A percentile compares a stretch with the other conserved stretches of the same genome.
Conservation (phyloP, 2,888 invertebrate genomes). For the Scaptodrosophila latifasciaeformis region DNA sequence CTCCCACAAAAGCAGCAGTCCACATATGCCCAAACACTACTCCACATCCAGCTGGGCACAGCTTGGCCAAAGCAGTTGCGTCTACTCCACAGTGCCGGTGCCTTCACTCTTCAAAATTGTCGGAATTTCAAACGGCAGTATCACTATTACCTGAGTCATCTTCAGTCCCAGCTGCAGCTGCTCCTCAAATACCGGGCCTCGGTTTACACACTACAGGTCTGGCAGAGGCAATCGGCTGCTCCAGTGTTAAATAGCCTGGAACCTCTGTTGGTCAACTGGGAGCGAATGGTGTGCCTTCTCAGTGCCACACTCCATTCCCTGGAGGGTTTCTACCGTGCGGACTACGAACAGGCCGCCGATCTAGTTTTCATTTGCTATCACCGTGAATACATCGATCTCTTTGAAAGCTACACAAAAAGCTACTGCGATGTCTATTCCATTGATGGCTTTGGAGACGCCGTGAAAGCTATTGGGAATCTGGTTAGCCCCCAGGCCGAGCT, state of each 20-base stretch:
- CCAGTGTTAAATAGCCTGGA: constrained; percentile 38
- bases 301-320: constrained; percentile 82
- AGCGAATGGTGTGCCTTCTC: constrained; percentile 81
- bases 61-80: constrained; percentile 56
- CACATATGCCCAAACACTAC: constrained; percentile 53
- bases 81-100: constrained; percentile 58
- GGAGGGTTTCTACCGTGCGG: constrained; percentile 82
- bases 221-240: constrained; percentile 31
- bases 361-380: constrained; percentile 82
- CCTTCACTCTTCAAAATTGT: constrained; percentile 65
- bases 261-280: constrained; percentile 79
- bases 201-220: constrained; percentile 41
- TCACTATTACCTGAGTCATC: constrained; percentile 53
- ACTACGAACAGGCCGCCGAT: constrained; percentile 80
- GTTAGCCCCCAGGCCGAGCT: constrained; percentile 42
- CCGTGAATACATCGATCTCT: constrained; percentile 83
- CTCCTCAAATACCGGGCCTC: constrained; percentile 55
- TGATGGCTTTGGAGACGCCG: constrained; percentile 82
- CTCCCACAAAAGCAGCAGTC: constrained; percentile 43
- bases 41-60: constrained; percentile 58
- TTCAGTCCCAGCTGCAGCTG: constrained; percentile 65
- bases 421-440: constrained; percentile 84
- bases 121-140: constrained; percentile 63
- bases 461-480: constrained; percentile 77
- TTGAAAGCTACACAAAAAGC: constrained; percentile 82